Percentiles rank a stretch among this genome's conserved stretches.
phyloP scores from a whole-genome alignment of 2,113 vertebrate species.

The Heptranchias perlo region DNA sequence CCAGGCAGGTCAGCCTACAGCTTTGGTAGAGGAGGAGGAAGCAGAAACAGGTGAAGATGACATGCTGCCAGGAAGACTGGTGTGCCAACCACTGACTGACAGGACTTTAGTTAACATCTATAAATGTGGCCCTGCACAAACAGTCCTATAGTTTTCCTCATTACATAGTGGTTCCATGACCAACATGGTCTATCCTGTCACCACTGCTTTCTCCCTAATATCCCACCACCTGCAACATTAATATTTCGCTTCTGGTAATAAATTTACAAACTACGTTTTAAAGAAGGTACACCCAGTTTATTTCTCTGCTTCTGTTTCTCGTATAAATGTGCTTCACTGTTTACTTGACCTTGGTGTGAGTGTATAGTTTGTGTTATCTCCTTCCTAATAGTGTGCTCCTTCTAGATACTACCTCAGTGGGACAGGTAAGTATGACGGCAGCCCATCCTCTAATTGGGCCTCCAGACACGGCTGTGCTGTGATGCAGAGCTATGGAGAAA shows the following conservation, averaged over 20 bases:
- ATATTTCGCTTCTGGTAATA: not conserved
- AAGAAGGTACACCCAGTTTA: no score
- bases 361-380: not conserved
- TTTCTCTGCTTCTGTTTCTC: not conserved
- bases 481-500: not conserved
- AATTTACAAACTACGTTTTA: not conserved
- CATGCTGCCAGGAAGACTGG: not conserved
- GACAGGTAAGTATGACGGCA: not conserved
- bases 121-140: not conserved
- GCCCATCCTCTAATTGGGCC: not conserved
- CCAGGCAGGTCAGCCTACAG: not conserved
- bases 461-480: not conserved
- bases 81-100: not conserved
- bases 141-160: not conserved
- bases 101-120: not conserved
- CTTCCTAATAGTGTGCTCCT: not conserved
- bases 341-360: no score
- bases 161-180: not conserved
- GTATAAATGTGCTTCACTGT: not conserved
- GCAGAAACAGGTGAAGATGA: not conserved
- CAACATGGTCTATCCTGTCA: not conserved
- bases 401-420: not conserved
- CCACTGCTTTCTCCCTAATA: not conserved
- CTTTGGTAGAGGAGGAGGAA: not conserved
- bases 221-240: not conserved